Evolutionary conservation across 2,888 invertebrate species (phyloP).

Genomic region (Xanthorhoe designata): DNA sequence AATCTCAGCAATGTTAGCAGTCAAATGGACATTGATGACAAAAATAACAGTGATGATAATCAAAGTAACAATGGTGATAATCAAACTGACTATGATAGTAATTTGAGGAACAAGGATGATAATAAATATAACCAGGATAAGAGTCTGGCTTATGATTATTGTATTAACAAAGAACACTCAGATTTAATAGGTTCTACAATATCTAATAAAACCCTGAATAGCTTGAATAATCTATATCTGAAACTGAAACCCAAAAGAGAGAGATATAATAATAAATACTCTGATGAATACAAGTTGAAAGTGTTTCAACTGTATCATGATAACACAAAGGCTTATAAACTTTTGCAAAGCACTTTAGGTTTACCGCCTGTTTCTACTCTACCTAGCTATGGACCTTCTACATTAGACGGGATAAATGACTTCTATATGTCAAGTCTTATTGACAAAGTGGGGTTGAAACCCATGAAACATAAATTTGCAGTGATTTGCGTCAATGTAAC

Average conservation of each 20-base stretch:
- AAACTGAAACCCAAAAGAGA: neutral
- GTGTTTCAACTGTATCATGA: slow-evolving; percentile 12
- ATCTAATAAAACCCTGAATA: neutral
- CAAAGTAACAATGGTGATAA: neutral
- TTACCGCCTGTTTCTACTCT: slow-evolving; percentile 38
- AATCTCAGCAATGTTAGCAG: neutral
- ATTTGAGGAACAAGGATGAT: neutral
- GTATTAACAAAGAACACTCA: neutral
- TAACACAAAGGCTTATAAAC: slow-evolving; percentile 10
- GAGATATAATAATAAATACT: slow-evolving; percentile 1
- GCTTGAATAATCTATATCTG: slow-evolving; percentile 4
- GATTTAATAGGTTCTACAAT: neutral
- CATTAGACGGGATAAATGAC: slow-evolving; percentile 1
- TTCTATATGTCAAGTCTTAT: neutral
- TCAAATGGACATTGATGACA: neutral
- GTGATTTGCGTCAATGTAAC: slow-evolving; percentile 7
- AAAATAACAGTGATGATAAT: neutral
- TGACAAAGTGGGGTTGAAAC: neutral
- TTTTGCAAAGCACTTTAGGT: slow-evolving; percentile 40
- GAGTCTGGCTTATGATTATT: neutral
- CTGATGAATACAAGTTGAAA: slow-evolving; percentile 10
- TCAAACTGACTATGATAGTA: neutral
- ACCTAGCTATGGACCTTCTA: slow-evolving; percentile 11
- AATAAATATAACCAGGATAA: neutral
- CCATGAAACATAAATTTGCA: neutral